Base-by-base conservation (phyloP, 1,140 invertebrate genomes). In the Euwallacea fornicatus region DNA sequence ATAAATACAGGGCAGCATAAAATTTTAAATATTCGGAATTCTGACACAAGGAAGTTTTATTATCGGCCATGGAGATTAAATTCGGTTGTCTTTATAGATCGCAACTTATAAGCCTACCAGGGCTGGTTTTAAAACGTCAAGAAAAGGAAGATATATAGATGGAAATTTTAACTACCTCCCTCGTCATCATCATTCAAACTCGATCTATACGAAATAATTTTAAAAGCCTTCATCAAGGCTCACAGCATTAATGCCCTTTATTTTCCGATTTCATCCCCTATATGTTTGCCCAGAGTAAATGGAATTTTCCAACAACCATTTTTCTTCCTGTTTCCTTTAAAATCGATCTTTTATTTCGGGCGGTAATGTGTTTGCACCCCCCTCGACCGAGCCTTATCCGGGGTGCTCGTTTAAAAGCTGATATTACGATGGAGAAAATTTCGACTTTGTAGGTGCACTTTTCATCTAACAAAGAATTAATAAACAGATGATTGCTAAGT, bases 1-100 rank as follows among this genome's bases (percentile, higher is more conserved):
- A 75, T 76, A 77, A 74, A 76, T 67, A 73, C 55, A 54, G 54
- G 68, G 68, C 44, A 54, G 65, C 13, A 55, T 71, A 60, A 68
- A 60, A 46, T 44, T 58, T 68, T 68, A 47, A 47, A 54, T 15
- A 65, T 47, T 65, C 41, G 46, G 6, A 50, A 13, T 50, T 50
- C 13, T 50, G 46, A 50, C 46, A 50, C 46, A 50, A 50, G 46
- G 13, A 50, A 50, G 46, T 50, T 50, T 11, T 50, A 50, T 50
- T 60, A 13, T 42, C n/a, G 10, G n/a, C 21, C 8, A 42, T 42
- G 9, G 7, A 42, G 21, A 33, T 60, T 60, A 60, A 42, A 42
- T 13, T 56, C 13, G 21, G 16, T 41, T 42, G 54, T 9, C 15
- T 13, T 15, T 33, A 33, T 33, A 33, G 21, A 4, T 33, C 4